These are phyloP conservation scores for Phrynocephalus guinanensis DNA, from an alignment of 2,797 vertebrate genomes.

Conservation along the genomic window DNA sequence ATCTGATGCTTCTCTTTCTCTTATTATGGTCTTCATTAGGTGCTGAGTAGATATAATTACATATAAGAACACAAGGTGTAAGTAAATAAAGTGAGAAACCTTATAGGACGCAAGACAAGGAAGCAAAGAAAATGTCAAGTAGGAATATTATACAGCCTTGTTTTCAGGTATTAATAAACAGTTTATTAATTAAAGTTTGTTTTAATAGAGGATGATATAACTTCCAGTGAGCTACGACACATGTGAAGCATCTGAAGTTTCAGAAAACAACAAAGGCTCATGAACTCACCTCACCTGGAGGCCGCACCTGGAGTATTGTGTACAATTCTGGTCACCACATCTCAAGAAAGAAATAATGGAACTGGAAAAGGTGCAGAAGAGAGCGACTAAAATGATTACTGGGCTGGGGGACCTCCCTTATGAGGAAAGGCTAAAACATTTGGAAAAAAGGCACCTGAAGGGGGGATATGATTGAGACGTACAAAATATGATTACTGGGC, in stretches of 20 bases:
- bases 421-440: too few species aligned
- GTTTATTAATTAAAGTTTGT: neutral
- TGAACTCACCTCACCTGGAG: neutral
- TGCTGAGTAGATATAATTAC: constrained; percentile 43
- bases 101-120: neutral
- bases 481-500: too few species aligned
- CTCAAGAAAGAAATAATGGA: too few species aligned
- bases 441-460: too few species aligned
- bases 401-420: too few species aligned
- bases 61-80: constrained; percentile 43
- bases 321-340: too few species aligned
- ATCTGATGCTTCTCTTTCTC: constrained; percentile 48
- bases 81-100: constrained; percentile 7
- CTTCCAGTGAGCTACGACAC: neutral
- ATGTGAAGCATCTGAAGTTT: neutral
- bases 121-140: neutral
- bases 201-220: neutral
- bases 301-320: too few species aligned
- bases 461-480: too few species aligned
- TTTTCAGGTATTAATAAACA: neutral
- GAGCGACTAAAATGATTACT: too few species aligned
- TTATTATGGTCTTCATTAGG: constrained; percentile 37
- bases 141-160: neutral
- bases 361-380: too few species aligned
- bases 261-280: neutral